Conservation (phyloP, 2,888 invertebrate genomes). For the Drosophila rubida region DNA sequence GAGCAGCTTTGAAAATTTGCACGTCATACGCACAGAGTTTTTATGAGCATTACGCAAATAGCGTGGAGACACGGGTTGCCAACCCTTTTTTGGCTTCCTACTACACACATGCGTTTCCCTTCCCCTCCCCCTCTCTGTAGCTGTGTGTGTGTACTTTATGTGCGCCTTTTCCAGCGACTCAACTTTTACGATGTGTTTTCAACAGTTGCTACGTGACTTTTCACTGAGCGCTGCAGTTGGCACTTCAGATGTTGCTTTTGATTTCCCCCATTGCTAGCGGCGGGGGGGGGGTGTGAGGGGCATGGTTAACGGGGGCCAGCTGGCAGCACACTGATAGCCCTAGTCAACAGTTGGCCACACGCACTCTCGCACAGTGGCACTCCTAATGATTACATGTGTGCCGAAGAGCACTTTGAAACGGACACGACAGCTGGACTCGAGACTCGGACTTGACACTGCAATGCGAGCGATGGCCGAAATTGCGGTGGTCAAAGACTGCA, state of each 20-base stretch:
- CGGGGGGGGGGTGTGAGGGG: no score
- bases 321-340: constrained; percentile 46
- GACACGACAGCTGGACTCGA: constrained; percentile 7
- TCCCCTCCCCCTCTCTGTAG: background rate
- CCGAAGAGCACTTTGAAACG: constrained; percentile 46
- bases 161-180: constrained; percentile 39
- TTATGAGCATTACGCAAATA: constrained; percentile 54
- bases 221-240: constrained; percentile 61
- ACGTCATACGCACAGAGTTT: constrained; percentile 72
- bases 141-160: constrained; percentile 26
- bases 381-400: constrained; percentile 65
- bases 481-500: background rate
- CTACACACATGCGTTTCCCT: background rate
- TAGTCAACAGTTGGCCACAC: constrained; percentile 72
- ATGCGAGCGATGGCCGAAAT: background rate
- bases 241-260: constrained; percentile 50
- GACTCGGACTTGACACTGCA: background rate
- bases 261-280: constrained; percentile 11
- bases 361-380: constrained; percentile 29
- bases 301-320: constrained; percentile 12
- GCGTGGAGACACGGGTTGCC: constrained; percentile 23
- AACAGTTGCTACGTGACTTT: constrained; percentile 78
- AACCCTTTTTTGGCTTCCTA: constrained; percentile 46
- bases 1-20: constrained; percentile 70
- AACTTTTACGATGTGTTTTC: constrained; percentile 74